Conservation (phyloP, 2,797 vertebrate genomes). For the Mionectes olivaceus region DNA sequence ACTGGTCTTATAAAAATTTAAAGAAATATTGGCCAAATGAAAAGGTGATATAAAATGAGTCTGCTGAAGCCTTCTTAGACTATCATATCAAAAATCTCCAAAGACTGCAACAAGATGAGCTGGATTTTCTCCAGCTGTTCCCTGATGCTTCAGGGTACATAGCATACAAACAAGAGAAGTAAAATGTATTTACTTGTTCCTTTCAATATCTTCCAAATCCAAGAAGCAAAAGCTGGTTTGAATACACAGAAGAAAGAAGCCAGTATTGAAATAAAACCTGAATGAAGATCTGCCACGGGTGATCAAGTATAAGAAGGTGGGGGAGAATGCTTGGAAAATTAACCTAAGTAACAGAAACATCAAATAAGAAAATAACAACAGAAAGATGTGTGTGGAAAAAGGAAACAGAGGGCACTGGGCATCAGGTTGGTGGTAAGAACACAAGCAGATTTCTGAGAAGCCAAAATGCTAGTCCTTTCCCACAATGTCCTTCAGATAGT, state of each 20-base stretch:
- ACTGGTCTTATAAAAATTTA: neutral
- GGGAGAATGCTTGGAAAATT: neutral
- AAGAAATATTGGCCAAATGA: neutral
- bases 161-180: neutral
- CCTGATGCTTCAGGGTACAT: neutral
- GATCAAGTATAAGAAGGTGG: neutral
- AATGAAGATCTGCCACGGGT: neutral
- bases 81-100: neutral
- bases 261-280: neutral
- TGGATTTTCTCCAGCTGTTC: neutral
- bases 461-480: neutral
- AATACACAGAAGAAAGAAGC: neutral
- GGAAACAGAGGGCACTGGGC: neutral
- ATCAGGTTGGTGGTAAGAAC: neutral
- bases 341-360: neutral
- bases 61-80: neutral
- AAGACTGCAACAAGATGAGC: neutral
- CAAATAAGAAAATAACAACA: neutral
- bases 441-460: neutral
- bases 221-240: neutral
- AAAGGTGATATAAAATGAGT: neutral
- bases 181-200: neutral
- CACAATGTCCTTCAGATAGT: neutral
- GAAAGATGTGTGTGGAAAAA: neutral
- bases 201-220: neutral